Evolutionary conservation across 2,888 invertebrate species (phyloP).

Genomic region (Barypeithes pellucidus): DNA sequence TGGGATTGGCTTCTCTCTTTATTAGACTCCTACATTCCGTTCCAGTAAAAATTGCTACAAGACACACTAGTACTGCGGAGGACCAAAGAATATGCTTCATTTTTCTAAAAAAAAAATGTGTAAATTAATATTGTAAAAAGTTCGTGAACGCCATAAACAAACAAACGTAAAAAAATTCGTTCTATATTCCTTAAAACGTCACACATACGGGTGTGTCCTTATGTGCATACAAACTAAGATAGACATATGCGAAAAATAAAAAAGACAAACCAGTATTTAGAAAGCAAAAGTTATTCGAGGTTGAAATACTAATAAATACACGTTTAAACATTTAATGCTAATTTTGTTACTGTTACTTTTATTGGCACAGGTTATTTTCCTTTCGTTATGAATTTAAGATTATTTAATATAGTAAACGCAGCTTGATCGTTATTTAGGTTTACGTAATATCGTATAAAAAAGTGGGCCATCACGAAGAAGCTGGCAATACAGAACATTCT

Average conservation of each 20-base stretch:
- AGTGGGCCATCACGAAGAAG: neutral
- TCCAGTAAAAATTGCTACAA: conserved; percentile 60
- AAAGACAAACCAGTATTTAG: conserved; percentile 48
- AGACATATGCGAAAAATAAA: conserved; percentile 24
- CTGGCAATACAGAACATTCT: no score
- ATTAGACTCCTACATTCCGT: conserved; percentile 63
- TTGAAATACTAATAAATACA: conserved; percentile 27
- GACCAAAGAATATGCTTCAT: conserved; percentile 65
- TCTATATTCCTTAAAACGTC: neutral
- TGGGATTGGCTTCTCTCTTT: conserved; percentile 62
- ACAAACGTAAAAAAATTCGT: no score
- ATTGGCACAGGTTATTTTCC: conserved; percentile 1
- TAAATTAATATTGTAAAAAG: neutral
- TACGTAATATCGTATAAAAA: conserved; percentile 1
- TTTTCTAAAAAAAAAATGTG: conserved; percentile 61
- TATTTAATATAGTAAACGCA: neutral
- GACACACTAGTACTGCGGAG: conserved; percentile 60
- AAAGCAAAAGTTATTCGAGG: conserved; percentile 54
- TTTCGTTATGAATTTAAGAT: conserved; percentile 2
- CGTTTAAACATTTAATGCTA: conserved; percentile 27
- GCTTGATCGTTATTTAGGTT: neutral
- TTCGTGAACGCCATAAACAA: neutral
- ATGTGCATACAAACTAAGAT: conserved; percentile 31
- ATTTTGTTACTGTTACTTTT: conserved; percentile 22
- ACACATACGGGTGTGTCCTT: neutral